Base-by-base conservation (phyloP, 2,113 vertebrate genomes). In the Delphinapterus leucas region DNA sequence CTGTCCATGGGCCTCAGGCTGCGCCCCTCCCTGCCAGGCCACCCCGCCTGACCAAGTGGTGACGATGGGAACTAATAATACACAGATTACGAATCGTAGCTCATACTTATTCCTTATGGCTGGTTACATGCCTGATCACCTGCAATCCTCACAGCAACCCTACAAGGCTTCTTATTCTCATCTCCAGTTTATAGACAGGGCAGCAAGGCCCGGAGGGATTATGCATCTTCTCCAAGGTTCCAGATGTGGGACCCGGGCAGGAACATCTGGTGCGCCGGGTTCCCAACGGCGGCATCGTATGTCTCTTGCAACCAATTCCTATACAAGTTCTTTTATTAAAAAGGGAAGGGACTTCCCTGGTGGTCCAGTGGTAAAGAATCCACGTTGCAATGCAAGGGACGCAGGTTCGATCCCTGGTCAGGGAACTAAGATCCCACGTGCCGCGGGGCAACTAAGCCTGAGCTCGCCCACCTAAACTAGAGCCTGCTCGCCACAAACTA, bases 201-300 rank as follows among this genome's bases (percentile, higher is more conserved):
- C 14, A 23, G 13, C 36, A 9, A 23, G 36, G 41, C 10, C 6
- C 0, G 0, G 60, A 76, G 44, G 12, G 11, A 5, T 2, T 1
- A 6, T 3, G n/a, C 10, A 15, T 36, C 47, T 47, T 3, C 12
- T n/a, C 20, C 23, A 2, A 49, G 18, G 13, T 21, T 13, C 49
- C 26, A 28, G 0, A 1, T 15, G 8, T 12, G 33, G n/a, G 23
- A 1, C 5, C 58, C 58, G 4, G 91, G n/a, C 26, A 10, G 38
- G 20, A 1, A 21, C 1, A 0, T 10, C 38, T 2, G 28, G 25
- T 13, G 36, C 21, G 12, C 44, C 3, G 1, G 0, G 0, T 13
- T 44, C 11, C 31, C 17, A 9, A 3, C 15, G 9, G 3, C 1
- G 3, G 23, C 18, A 17, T 74, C 73, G 7, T 3, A 23, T 6